Evolutionary conservation across 2,113 vertebrate genomes (phyloP).

Genomic region (Hemiscyllium ocellatum): DNA sequence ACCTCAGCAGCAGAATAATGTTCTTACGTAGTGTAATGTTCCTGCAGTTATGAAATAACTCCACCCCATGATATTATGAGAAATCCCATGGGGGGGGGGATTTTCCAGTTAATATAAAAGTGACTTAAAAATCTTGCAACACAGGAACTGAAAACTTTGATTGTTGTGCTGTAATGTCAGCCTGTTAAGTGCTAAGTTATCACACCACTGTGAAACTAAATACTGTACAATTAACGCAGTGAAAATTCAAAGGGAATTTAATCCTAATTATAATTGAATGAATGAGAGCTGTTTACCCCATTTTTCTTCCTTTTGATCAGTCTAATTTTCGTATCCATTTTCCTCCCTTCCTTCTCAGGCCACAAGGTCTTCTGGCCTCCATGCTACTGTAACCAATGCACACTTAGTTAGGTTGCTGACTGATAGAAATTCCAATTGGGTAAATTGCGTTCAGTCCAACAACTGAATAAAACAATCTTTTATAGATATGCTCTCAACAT

Average conservation of each 20-base stretch:
- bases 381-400: neutral
- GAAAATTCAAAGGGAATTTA: neutral
- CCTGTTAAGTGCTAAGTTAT: neutral
- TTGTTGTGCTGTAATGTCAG: neutral
- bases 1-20: neutral
- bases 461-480: neutral
- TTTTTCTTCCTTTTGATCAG: neutral
- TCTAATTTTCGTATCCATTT: neutral
- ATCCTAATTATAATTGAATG: neutral
- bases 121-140: neutral
- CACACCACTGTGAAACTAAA: neutral
- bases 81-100: neutral
- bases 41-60: neutral
- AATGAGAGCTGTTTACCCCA: neutral
- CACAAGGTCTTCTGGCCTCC: neutral
- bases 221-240: neutral
- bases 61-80: neutral
- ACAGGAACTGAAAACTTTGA: neutral
- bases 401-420: neutral
- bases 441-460: neutral
- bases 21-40: neutral
- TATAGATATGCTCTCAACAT: neutral
- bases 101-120: neutral
- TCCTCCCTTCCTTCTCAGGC: neutral
- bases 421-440: neutral